Conservation (phyloP, 2,113 vertebrate species). For the Alosa alosa region DNA sequence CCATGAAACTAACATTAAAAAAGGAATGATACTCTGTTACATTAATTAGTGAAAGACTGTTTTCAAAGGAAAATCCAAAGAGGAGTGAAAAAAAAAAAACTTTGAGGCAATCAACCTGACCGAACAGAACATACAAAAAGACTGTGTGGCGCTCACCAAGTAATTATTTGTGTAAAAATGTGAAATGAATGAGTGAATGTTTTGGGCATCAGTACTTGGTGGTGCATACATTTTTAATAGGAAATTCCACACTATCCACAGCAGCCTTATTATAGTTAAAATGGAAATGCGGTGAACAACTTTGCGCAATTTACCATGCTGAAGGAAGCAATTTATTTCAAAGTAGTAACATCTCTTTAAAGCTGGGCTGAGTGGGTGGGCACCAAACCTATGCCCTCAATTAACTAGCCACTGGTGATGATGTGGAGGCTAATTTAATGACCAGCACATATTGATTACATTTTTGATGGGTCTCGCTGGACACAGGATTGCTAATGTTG, state of each 20-base stretch:
- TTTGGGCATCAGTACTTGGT: background rate
- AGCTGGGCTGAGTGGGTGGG: background rate
- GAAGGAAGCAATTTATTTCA: background rate
- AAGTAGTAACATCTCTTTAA: background rate
- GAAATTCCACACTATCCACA: background rate
- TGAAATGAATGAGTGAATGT: background rate
- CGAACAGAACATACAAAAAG: background rate
- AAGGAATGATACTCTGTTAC: background rate
- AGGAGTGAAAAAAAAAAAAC: background rate
- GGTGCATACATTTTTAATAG: background rate
- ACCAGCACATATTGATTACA: constrained; percentile 18
- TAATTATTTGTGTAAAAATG: background rate
- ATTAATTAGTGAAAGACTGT: background rate
- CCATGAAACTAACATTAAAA: background rate
- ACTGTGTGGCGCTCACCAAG: no score
- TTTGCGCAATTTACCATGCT: background rate
- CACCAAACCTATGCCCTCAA: constrained; percentile 12
- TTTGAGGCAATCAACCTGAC: background rate
- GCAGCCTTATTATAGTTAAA: background rate
- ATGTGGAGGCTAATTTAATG: constrained; percentile 1
- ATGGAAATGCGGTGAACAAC: background rate
- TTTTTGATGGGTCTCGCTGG: constrained; percentile 51
- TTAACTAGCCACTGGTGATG: constrained; percentile 5
- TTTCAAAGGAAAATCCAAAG: background rate
- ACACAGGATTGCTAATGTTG: constrained; percentile 32